Evolutionary conservation across 1,140 invertebrate species (phyloP).

Genomic region (Lucilia cuprina): DNA sequence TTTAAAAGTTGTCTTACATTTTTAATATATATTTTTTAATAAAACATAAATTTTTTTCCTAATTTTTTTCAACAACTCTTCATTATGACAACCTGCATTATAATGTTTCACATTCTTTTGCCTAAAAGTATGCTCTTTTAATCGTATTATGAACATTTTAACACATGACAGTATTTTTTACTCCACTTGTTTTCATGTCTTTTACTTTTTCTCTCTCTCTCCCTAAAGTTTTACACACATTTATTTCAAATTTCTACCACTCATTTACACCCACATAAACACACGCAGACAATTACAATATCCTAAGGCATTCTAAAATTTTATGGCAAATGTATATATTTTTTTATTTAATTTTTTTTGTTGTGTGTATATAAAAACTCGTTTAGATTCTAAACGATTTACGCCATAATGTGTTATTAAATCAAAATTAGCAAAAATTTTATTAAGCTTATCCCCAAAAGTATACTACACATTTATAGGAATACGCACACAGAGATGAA

Average conservation of each 20-base stretch:
- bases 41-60: too few relatives aligned
- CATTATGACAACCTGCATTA: too few relatives aligned
- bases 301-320: neutral
- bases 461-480: neutral
- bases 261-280: neutral
- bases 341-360: neutral
- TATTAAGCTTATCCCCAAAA: conserved; percentile 31
- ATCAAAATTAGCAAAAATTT: conserved; percentile 34
- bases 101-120: neutral
- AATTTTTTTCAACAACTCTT: too few relatives aligned
- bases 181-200: neutral
- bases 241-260: neutral
- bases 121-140: neutral
- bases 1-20: too few relatives aligned
- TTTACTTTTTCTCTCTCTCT: too few relatives aligned
- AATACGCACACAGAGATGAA: neutral
- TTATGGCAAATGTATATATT: neutral
- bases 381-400: conserved; percentile 28
- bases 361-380: neutral
- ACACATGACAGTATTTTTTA: neutral
- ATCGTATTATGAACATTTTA: neutral
- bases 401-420: conserved; percentile 28
- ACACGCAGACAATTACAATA: neutral
- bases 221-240: neutral
- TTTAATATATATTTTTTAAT: too few relatives aligned